Base-by-base conservation (phyloP, 2,113 vertebrate species). In the Bambusicola thoracicus region DNA sequence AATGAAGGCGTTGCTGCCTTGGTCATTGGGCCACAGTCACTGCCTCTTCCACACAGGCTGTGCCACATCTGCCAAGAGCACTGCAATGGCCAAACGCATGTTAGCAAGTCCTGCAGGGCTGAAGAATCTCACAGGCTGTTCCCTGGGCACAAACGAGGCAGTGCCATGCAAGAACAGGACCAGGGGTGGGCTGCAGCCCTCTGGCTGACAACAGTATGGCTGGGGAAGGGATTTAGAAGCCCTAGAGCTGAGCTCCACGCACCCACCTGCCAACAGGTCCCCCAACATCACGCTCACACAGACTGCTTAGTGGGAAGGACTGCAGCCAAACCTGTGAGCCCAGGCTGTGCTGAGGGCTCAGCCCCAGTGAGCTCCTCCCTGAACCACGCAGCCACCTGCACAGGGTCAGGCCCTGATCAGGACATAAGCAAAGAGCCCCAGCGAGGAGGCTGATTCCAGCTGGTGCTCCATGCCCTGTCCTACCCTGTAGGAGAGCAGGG, bases 281-380 rank as follows among this genome's bases (percentile, higher is more conserved):
- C 65, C 27, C 44, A 13, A 8, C 2, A 4, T 19, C 76, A 61
- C 6, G 0, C n/a, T n/a, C 3, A 0, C 27, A 29, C 63, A 43
- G 24, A 29, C 8, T 8, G 22, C 44, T 49, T 16, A 20, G 66
- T 14, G n/a, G 32, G 32, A 46, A 21, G 22, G 7, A 40, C 36
- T 40, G 36, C 61, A 63, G 59, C 38, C 12, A 38, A 40, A 38
- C 15, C 27, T 30, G 20, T 20, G 7, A 76, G 32, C 32, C n/a
- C 24, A 8, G 44, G 3, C 32, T 46, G 10, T 6, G 18, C 41
- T 4, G 6, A 36, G 41, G 34, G 8, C 48, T 14, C 24, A 80
- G 73, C 21, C 40, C 30, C 19, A 32, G 15, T 43, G 5, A 61
- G n/a, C 76, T 15, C 40, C 48, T 56, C n/a, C 51, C 27, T 22